phyloP scores from a whole-genome alignment of 2,113 vertebrate genomes.

The Thalassarche chlororhynchos region DNA sequence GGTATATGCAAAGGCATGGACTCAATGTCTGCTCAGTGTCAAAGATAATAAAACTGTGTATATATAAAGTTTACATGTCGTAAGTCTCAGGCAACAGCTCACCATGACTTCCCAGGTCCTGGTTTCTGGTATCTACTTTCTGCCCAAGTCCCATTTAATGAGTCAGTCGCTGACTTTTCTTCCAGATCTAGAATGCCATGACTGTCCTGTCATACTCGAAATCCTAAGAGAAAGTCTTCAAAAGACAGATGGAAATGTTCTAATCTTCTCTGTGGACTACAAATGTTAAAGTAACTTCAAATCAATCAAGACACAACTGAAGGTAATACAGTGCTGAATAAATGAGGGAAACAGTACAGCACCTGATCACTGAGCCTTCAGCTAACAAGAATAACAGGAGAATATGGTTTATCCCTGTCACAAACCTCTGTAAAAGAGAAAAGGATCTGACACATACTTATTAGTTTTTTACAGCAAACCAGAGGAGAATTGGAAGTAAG shows the following conservation, averaged over 20 bases:
- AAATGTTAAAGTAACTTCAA: constrained; percentile 51
- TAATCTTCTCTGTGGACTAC: constrained; percentile 53
- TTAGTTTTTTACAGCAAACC: constrained; percentile 44
- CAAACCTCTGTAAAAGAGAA: constrained; percentile 34
- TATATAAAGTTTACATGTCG: neutral
- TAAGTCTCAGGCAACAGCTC: neutral
- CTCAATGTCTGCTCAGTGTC: neutral
- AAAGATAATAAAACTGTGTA: neutral
- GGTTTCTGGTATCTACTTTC: neutral
- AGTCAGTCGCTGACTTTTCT: neutral
- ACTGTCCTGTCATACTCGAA: neutral
- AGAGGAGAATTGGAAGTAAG: constrained; percentile 41
- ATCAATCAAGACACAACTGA: constrained; percentile 1
- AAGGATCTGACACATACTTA: constrained; percentile 44
- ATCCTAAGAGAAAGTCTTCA: constrained; percentile 18
- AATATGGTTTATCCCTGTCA: constrained; percentile 41
- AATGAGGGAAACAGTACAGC: neutral
- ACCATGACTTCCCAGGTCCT: neutral
- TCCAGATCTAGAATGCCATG: neutral
- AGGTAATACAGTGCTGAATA: constrained; percentile 28
- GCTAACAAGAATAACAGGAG: constrained; percentile 22
- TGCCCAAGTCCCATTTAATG: neutral
- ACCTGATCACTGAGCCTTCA: neutral
- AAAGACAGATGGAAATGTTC: constrained; percentile 45
- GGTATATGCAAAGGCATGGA: neutral